phyloP scores from a whole-genome alignment of 1,140 invertebrate genomes.

The Argopecten irradians region DNA sequence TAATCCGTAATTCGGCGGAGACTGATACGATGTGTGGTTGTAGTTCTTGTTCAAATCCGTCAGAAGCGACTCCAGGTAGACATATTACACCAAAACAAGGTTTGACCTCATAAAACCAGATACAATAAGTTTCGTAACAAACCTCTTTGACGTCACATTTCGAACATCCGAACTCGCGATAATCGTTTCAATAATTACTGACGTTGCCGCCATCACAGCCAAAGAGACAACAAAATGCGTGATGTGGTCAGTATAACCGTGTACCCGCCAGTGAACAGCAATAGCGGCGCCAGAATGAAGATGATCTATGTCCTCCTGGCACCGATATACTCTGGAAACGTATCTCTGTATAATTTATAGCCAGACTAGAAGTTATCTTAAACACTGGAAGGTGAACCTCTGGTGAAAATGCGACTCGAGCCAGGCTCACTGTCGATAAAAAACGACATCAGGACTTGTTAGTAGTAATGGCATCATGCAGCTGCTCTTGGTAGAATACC shows the following conservation, averaged over 20 bases:
- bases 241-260: not conserved
- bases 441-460: not conserved
- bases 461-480: not conserved
- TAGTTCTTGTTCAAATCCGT: not conserved
- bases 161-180: not conserved
- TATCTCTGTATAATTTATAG: not conserved
- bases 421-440: not conserved
- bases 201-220: not conserved
- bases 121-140: not conserved
- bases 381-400: not conserved
- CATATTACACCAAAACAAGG: slow-evolving; percentile 15
- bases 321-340: not conserved
- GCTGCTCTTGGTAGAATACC: not conserved
- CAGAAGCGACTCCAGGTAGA: not conserved
- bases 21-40: not conserved
- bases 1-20: not conserved
- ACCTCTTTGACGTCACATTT: not conserved
- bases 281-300: not conserved
- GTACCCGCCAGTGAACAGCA: not conserved
- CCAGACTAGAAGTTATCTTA: not conserved
- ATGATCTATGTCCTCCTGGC: not conserved
- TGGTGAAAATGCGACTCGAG: not conserved
- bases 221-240: not conserved
- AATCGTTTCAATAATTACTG: not conserved
- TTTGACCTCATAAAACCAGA: not conserved